phyloP scores from a whole-genome alignment of 2,797 vertebrate genomes.

The Microctenopoma lineatum region DNA sequence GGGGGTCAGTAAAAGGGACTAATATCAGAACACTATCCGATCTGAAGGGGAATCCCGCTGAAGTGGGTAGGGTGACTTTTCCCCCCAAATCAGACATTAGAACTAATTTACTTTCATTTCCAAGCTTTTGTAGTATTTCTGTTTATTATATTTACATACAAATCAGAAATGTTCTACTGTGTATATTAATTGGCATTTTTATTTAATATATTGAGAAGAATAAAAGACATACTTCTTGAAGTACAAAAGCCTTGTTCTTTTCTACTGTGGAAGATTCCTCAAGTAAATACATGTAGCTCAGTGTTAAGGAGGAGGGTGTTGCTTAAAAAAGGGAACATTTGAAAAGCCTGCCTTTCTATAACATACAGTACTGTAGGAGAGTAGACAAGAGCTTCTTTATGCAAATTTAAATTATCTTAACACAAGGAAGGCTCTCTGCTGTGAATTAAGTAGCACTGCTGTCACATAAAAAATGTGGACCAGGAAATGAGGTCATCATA shows the following conservation, averaged over 20 bases:
- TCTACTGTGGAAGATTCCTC: not conserved
- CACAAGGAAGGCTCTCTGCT: constrained; percentile 16
- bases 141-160: not conserved
- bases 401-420: constrained; percentile 46
- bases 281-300: constrained; percentile 28
- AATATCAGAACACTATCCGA: constrained; percentile 35
- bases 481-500: constrained; percentile 28
- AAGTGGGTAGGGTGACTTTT: constrained; percentile 14
- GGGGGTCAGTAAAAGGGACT: constrained; percentile 17
- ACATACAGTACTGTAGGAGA: constrained; percentile 16
- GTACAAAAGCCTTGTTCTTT: constrained; percentile 1
- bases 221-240: constrained; percentile 3
- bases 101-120: too few species aligned
- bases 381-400: constrained; percentile 45
- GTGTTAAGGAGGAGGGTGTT: constrained; percentile 5
- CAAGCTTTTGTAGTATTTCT: too few species aligned
- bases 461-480: constrained; percentile 20
- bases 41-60: constrained; percentile 35
- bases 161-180: not conserved
- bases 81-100: not conserved
- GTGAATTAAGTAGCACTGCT: constrained; percentile 23
- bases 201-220: not conserved
- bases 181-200: not conserved
- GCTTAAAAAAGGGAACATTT: constrained; percentile 45
- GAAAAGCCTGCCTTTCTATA: constrained; percentile 27